Base-by-base conservation (phyloP, 2,113 vertebrate species). In the Nycticebus coucang region DNA sequence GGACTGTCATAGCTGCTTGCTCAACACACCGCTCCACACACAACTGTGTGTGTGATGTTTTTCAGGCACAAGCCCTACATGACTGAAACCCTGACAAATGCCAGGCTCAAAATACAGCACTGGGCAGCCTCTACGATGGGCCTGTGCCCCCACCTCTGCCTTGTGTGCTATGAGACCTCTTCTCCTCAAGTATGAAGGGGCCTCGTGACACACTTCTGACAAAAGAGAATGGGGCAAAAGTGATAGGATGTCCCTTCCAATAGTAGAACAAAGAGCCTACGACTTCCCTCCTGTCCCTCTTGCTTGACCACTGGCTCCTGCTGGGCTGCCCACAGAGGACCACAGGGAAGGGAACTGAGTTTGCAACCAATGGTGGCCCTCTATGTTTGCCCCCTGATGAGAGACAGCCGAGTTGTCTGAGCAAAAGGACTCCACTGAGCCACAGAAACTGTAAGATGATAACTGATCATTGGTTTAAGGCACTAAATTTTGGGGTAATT, bases 21-120 rank as follows among this genome's bases (percentile, higher is more conserved):
- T 8, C 13, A 13, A 53, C 37, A 28, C 15, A 30, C 68, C 0
- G 5, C 30, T 57, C 57, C 1, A 7, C 0, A 5, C 0, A 17
- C 71, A 41, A 33, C n/a, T 35, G 35, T 2, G 35, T n/a, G 17
- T 0, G 0, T 41, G 64, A 37, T 41, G 33, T 53, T 68, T 62
- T 72, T 53, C 69, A 7, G 59, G 60, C 21, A 37, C 4, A 14
- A 41, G 55, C 17, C 22, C 62, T 1, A 0, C 9, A 18, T 37
- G 1, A 55, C 41, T 82, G 30, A 15, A 24, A 80, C 53, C 28
- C 57, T 77, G 79, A 21, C 2, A 37, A 41, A 35, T 10, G 45
- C 19, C 37, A 74, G 72, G 60, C 41, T 95, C 19, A 41, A n/a
- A 45, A 45, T 3, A 83, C 41, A 9, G 18, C 0, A 8, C 8